Evolutionary conservation across 1,140 invertebrate species (phyloP).

Genomic region (Thaumatotibia leucotreta): DNA sequence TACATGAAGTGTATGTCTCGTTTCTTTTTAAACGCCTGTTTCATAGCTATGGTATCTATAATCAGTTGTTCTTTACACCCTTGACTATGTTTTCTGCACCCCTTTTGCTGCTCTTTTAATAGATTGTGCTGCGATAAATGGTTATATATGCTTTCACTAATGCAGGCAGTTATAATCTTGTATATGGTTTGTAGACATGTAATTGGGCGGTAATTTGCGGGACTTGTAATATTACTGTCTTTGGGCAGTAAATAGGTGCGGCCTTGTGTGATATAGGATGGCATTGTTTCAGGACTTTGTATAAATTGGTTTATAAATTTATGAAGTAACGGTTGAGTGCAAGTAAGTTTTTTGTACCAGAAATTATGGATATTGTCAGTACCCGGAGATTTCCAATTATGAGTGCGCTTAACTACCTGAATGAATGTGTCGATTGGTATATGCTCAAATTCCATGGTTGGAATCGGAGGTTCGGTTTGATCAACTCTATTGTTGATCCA

Average conservation of each 20-base stretch:
- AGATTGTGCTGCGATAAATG: conserved; percentile 13
- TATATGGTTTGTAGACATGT: conserved; percentile 21
- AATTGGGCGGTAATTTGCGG: conserved; percentile 21
- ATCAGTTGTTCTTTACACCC: no score
- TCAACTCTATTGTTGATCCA: neutral
- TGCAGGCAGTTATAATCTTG: conserved; percentile 19
- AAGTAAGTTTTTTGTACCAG: conserved; percentile 25
- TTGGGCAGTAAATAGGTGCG: conserved; percentile 23
- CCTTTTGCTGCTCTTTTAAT: conserved; percentile 21
- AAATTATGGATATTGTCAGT: conserved; percentile 24
- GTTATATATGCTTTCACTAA: conserved; percentile 16
- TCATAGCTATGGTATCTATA: conserved; percentile 15
- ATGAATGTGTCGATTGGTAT: neutral
- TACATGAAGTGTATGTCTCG: conserved; percentile 15
- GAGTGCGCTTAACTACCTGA: neutral
- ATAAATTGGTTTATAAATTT: conserved; percentile 21
- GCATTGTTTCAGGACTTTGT: conserved; percentile 16
- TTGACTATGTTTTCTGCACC: conserved; percentile 12
- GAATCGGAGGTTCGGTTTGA: neutral
- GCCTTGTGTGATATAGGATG: conserved; percentile 17
- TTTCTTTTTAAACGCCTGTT: conserved; percentile 15
- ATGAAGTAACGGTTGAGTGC: no score
- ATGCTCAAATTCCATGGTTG: neutral
- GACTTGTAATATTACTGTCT: conserved; percentile 11
- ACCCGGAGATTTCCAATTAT: conserved; percentile 25